phyloP scores from a whole-genome alignment of 2,113 vertebrate species.

The Okapia johnstoni region DNA sequence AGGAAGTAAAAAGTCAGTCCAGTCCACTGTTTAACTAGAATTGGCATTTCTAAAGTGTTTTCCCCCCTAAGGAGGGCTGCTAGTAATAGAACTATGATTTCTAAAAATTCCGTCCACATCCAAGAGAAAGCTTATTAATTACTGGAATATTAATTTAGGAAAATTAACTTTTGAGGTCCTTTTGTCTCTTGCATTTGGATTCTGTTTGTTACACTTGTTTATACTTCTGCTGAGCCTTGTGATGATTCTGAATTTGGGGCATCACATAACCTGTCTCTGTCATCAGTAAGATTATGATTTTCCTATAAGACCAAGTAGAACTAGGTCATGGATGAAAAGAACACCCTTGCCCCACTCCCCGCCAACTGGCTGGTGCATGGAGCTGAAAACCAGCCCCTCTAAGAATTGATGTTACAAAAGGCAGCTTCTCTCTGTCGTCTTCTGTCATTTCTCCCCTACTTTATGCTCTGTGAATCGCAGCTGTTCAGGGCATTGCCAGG shows the following conservation, averaged over 20 bases:
- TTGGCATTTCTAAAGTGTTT: neutral
- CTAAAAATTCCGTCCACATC: neutral
- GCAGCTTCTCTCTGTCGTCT: neutral
- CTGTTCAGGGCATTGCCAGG: neutral
- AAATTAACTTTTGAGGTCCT: conserved; percentile 1
- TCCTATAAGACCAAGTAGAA: conserved; percentile 40
- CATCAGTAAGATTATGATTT: conserved; percentile 15
- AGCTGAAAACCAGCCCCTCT: neutral
- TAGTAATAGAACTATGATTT: neutral
- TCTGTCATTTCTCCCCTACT: neutral
- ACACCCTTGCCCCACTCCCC: neutral
- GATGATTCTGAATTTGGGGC: neutral
- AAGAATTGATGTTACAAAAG: conserved; percentile 10
- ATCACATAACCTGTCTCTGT: neutral
- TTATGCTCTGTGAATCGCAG: conserved; percentile 7
- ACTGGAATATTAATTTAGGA: conserved; percentile 13
- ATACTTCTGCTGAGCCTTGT: neutral
- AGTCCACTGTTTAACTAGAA: neutral
- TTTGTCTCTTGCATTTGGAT: neutral
- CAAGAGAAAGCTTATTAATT: conserved; percentile 22
- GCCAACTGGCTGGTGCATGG: neutral
- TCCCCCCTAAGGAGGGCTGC: neutral
- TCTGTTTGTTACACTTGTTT: neutral
- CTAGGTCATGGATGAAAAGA: conserved; percentile 37
- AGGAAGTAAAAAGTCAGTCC: neutral